Evolutionary conservation across 2,888 invertebrate genomes (phyloP), one percentile per base, ranked within the genome.

Genomic region (Lamellibrachia columna): DNA sequence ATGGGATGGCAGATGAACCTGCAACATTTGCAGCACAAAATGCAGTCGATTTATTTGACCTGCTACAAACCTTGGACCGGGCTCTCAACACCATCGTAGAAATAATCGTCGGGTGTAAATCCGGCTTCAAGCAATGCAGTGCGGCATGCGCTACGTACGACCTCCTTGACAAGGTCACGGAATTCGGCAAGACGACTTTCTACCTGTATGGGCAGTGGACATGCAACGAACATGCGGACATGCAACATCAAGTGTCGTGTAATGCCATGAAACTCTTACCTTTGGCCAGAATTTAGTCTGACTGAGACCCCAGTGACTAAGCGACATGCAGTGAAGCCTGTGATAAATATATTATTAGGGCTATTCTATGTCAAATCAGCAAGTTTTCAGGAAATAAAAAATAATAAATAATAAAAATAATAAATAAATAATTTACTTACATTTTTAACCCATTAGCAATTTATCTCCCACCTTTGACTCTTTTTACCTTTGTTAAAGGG

Each of bases 51-150:
- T n/a, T 22, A 75, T 75, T 75, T 75, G 75, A 22, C 75, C 6
- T 11, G 75, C 40, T 75, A 75, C 75, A 75, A 75, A 75, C 75
- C 75, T 75, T 75, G 75, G 22, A 93, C 94, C 7, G 95, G 95
- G 92, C 94, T 95, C 53, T 95, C 95, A 15, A 95, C 94, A n/a
- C 95, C 96, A 94, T 96, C 96, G 94, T 96, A 96, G 94, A 96
- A 96, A 93, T 96, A 96, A 94, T 98, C 98, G 95, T 98, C 98
- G 8, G 97, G 97, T 2, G 98, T 98, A 95, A 98, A 98, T 0
- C 98, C 98, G 94, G 97, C 97, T 4, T 97, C 97, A 91, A 97
- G 97, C 1, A 99, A 97, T 0, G 98, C 98, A 0, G 97, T 97
- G 93, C 98, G 97, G 95, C 98, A 98, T 0, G 98, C 98, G 92